Percentiles rank a stretch among this genome's conserved stretches.
These are phyloP conservation scores for Cossypha heuglini DNA, from an alignment of 2,797 vertebrate genomes.

Conservation along the genomic window DNA sequence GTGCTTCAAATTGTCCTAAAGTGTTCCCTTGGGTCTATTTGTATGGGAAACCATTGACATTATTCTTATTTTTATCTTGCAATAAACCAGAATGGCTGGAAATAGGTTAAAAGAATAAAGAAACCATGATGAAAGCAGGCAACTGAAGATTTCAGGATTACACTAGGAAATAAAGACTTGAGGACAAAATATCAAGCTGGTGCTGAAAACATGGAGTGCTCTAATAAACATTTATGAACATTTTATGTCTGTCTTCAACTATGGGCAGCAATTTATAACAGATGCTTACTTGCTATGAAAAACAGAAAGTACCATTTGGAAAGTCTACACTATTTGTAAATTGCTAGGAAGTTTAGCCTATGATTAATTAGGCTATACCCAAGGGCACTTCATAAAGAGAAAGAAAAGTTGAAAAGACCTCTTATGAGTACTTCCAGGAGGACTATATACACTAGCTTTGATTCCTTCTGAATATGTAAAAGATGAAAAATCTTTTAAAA, in stretches of 20 bases:
- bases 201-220: not conserved
- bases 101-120: slow-evolving; percentile 56
- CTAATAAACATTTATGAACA: not conserved
- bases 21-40: slow-evolving; percentile 58
- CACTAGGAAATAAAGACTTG: not conserved
- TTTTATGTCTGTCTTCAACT: not conserved
- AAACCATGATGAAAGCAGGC: not conserved
- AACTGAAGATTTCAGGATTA: slow-evolving; percentile 47
- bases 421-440: not conserved
- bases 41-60: slow-evolving; percentile 48
- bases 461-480: slow-evolving; percentile 5
- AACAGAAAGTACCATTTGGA: not conserved
- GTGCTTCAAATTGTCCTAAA: slow-evolving; percentile 60
- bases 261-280: not conserved
- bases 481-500: not conserved
- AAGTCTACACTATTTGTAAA: not conserved
- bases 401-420: not conserved
- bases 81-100: slow-evolving; percentile 37
- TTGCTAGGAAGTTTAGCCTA: not conserved
- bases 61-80: slow-evolving; percentile 50
- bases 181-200: not conserved
- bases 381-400: not conserved
- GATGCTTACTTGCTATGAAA: not conserved
- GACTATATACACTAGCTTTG: not conserved
- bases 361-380: not conserved